Percentiles rank a stretch among this genome's conserved stretches.
phyloP scores from a whole-genome alignment of 2,888 invertebrate genomes.

The Xanthorhoe designata region DNA sequence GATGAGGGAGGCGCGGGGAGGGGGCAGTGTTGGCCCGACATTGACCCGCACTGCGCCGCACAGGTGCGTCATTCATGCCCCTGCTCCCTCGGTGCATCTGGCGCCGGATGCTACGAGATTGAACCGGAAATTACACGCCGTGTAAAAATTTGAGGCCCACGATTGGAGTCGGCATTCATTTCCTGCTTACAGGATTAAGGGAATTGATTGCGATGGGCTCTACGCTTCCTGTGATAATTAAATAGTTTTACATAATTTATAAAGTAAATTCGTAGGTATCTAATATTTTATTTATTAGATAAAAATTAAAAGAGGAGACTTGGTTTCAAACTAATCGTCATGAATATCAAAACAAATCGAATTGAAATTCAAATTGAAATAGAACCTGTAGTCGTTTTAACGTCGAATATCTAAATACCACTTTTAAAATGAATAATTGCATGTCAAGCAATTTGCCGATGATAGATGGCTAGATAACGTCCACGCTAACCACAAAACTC shows the following conservation, averaged over 20 bases:
- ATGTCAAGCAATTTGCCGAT: conserved; percentile 11
- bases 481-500: conserved; percentile 2
- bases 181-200: conserved; percentile 21
- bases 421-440: neutral
- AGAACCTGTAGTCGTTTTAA: too few species aligned
- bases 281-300: too few species aligned
- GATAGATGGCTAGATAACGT: neutral
- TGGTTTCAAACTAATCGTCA: neutral
- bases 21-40: conserved; percentile 57
- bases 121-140: conserved; percentile 45
- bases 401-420: neutral
- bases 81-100: conserved; percentile 44
- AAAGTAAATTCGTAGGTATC: too few species aligned
- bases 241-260: neutral
- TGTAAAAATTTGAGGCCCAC: conserved; percentile 24
- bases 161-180: conserved; percentile 23
- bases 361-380: too few species aligned
- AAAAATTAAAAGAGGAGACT: too few species aligned
- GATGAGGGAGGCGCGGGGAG: conserved; percentile 13
- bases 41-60: conserved; percentile 69
- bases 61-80: conserved; percentile 71
- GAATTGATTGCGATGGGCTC: conserved; percentile 11
- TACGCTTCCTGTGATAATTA: neutral
- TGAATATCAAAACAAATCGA: too few species aligned
- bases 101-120: conserved; percentile 44